Evolutionary conservation across 2,888 invertebrate genomes (phyloP).

Genomic region (Leptinotarsa peninsularis): DNA sequence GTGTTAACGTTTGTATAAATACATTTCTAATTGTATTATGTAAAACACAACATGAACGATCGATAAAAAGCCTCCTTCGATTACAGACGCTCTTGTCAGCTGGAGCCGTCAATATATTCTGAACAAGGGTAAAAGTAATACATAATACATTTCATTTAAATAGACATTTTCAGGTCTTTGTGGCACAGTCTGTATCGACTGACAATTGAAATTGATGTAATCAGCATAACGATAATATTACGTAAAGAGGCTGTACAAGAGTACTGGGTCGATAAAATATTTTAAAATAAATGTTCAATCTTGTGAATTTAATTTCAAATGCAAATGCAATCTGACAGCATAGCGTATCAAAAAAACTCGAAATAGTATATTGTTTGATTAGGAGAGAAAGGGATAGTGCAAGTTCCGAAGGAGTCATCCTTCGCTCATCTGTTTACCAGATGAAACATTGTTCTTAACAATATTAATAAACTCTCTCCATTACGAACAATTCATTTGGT

Average conservation of each 20-base stretch:
- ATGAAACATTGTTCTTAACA: too few species aligned
- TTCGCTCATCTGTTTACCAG: too few species aligned
- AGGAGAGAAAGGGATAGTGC: too few species aligned
- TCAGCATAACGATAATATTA: not conserved
- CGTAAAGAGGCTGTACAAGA: not conserved
- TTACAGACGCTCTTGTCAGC: constrained; percentile 6
- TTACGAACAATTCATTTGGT: too few species aligned
- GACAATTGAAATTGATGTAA: not conserved
- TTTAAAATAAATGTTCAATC: too few species aligned
- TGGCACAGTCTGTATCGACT: not conserved
- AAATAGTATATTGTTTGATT: too few species aligned
- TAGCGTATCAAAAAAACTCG: too few species aligned
- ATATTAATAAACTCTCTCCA: too few species aligned
- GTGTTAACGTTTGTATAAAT: constrained; percentile 53
- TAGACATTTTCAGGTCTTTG: not conserved
- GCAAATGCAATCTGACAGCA: too few species aligned
- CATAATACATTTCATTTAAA: constrained; percentile 15
- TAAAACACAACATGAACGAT: constrained; percentile 45
- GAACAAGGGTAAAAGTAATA: not conserved
- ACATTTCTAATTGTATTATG: constrained; percentile 53
- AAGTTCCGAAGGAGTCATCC: too few species aligned
- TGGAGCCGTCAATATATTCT: constrained; percentile 10
- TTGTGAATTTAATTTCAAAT: too few species aligned
- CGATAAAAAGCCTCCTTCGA: constrained; percentile 34
- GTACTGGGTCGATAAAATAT: not conserved